Percentiles rank a stretch among this genome's conserved stretches.
These are phyloP conservation scores for Paradisaea rubra DNA, from an alignment of 2,113 vertebrate species.

Conservation along the genomic window DNA sequence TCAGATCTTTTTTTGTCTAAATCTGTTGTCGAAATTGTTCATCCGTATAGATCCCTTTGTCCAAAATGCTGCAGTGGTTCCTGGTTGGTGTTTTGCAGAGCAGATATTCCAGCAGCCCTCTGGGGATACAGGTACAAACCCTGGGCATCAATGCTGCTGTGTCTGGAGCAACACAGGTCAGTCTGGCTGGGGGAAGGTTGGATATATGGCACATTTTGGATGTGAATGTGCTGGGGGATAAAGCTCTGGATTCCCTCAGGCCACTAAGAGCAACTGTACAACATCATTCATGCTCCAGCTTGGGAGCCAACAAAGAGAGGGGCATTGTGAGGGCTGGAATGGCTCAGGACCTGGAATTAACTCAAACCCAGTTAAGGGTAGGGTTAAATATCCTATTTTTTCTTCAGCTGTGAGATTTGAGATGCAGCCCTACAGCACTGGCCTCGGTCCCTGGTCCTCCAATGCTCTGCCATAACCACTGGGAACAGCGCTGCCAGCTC, in stretches of 20 bases:
- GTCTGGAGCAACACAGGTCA: not conserved
- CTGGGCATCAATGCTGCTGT: not conserved
- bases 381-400: not conserved
- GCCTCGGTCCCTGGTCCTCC: not conserved
- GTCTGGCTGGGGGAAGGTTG: not conserved
- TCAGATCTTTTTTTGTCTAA: not conserved
- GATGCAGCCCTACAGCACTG: not conserved
- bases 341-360: not conserved
- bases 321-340: not conserved
- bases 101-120: not conserved
- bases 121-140: not conserved
- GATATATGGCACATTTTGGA: not conserved
- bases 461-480: not conserved
- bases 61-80: not conserved
- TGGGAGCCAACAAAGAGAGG: not conserved
- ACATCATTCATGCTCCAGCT: not conserved
- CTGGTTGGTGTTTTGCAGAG: not conserved
- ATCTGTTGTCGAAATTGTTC: not conserved
- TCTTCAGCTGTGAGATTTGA: not conserved
- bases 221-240: not conserved
- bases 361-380: not conserved
- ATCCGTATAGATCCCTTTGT: not conserved
- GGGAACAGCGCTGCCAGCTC: not conserved
- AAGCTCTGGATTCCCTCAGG: not conserved
- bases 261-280: not conserved